Conservation (phyloP, 2,888 invertebrate species). For the Stenurella melanura region DNA sequence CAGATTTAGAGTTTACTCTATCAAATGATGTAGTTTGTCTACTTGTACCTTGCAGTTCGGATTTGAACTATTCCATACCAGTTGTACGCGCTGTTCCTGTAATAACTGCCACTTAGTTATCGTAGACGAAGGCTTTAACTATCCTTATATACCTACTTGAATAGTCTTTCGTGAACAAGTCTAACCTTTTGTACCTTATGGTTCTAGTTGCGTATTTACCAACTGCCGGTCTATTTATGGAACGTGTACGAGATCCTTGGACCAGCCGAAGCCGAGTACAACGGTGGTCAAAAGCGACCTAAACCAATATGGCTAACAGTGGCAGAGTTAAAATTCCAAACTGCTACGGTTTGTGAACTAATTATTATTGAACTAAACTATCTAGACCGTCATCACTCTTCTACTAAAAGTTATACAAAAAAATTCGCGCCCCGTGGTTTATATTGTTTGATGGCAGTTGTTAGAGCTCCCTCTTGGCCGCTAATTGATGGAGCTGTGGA, state of each 20-base stretch:
- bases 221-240: no score
- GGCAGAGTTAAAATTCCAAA: slow-evolving; percentile 54
- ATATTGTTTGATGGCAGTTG: slow-evolving; percentile 71
- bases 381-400: slow-evolving; percentile 54
- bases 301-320: slow-evolving; percentile 51
- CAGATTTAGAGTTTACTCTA: no score
- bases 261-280: slow-evolving; percentile 41
- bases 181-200: no score
- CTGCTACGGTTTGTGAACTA: slow-evolving; percentile 54
- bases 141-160: no score
- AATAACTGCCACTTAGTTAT: no score
- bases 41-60: no score
- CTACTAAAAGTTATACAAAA: slow-evolving; percentile 49
- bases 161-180: no score
- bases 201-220: no score
- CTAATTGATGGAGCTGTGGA: slow-evolving; percentile 22
- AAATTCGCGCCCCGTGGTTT: slow-evolving; percentile 50
- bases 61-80: no score
- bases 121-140: no score
- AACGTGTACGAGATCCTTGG: slow-evolving; percentile 22
- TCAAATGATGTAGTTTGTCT: no score
- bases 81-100: no score
- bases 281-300: slow-evolving; percentile 55
- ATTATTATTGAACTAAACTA: slow-evolving; percentile 53
- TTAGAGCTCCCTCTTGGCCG: slow-evolving; percentile 66